phyloP scores from a whole-genome alignment of 2,113 vertebrate genomes.

The Amphilophus citrinellus region DNA sequence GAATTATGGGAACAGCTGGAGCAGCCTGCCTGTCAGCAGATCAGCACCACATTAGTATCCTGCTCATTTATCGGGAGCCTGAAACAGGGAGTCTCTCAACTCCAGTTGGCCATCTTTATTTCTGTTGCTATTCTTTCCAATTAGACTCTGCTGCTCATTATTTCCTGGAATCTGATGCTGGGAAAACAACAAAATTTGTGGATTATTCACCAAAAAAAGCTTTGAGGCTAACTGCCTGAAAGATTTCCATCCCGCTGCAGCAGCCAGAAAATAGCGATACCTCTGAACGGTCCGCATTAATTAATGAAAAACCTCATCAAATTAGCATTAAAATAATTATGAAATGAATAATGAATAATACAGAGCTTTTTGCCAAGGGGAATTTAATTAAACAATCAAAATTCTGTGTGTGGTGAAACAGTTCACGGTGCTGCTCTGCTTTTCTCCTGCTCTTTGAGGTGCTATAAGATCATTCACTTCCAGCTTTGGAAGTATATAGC shows the following conservation, averaged over 20 bases:
- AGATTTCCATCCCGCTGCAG: not conserved
- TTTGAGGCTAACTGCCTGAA: not conserved
- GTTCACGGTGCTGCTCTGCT: constrained; percentile 17
- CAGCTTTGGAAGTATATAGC: constrained; percentile 36
- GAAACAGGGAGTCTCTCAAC: constrained; percentile 29
- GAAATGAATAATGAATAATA: constrained; percentile 80
- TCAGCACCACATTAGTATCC: constrained; percentile 68
- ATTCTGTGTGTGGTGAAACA: constrained; percentile 53
- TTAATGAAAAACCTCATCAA: constrained; percentile 56
- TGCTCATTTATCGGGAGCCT: constrained; percentile 52
- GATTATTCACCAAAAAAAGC: constrained; percentile 1
- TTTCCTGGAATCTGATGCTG: not conserved
- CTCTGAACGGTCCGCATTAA: constrained; percentile 29
- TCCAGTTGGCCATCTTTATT: constrained; percentile 11
- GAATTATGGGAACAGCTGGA: constrained; percentile 77
- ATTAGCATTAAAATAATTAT: constrained; percentile 72
- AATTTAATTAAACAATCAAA: constrained; percentile 81
- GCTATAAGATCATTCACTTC: not conserved
- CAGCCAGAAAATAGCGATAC: constrained; percentile 14
- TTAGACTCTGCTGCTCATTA: constrained; percentile 15
- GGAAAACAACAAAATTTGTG: not conserved
- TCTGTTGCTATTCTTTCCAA: constrained; percentile 26
- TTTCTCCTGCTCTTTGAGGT: constrained; percentile 19
- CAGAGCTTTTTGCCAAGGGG: constrained; percentile 70
- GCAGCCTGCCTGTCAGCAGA: constrained; percentile 65